Base-by-base conservation (phyloP, 2,113 vertebrate species). In the Saiga tatarica region DNA sequence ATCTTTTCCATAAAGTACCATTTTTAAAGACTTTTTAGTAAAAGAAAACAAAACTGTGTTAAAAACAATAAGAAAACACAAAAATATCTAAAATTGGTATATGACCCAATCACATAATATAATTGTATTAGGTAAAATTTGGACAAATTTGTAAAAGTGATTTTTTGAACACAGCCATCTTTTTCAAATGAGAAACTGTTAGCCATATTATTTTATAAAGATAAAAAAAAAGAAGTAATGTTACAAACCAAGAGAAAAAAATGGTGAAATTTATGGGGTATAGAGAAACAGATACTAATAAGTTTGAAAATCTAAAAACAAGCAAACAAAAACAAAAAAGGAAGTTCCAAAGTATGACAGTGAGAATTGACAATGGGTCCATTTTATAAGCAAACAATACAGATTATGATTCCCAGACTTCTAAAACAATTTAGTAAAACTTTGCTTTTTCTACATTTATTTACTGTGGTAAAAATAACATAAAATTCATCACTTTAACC, bases 351-450 rank as follows among this genome's bases (percentile, higher is more conserved):
- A 92, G 95, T 93, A 82, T 95, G 47, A 91, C 52, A 96, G 7
- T 19, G 78, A 28, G 92, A 93, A 95, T 33, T 92, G 53, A 59
- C 62, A 93, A 57, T 92, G 47, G 90, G 2, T 13, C 21, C 17
- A n/a, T 87, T n/a, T 98, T 93, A 91, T 86, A 78, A 97, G 42
- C 89, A 98, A 98, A 97, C 8, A 96, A n/a, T 5, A 13, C 76
- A 96, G 30, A 67, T 94, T 95, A 39, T 16, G 19, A 85, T 92
- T 39, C 42, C 13, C 14, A 39, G 67, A n/a, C 12, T 88, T 9
- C 23, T 28, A 60, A 1, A 36, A 79, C 50, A 94, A 47, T 74
- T 97, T 67, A 67, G n/a, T 71, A 52, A 86, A 79, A 2, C 7
- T 79, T 85, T 36, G 96, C 55, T 87, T 97, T 96, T 83, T 97